Conservation (phyloP, 1,140 invertebrate species). For the Ceratosolen solmsi region DNA sequence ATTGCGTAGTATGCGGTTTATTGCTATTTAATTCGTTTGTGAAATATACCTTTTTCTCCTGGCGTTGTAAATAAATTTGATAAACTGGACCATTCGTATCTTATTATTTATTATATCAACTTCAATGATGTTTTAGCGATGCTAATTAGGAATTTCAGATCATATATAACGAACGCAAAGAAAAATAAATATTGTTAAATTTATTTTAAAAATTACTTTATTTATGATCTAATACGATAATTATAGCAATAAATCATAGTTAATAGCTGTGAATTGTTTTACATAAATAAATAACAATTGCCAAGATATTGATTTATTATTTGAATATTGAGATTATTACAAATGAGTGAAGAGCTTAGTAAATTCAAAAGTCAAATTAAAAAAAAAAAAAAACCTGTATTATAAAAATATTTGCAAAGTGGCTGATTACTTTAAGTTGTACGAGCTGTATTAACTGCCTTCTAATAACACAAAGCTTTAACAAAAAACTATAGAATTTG, state of each 20-base stretch:
- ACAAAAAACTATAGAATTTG: no score
- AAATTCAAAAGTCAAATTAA: no score
- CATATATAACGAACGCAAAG: not conserved
- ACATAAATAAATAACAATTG: not conserved
- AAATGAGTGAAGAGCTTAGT: no score
- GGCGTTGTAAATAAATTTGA: constrained; percentile 55
- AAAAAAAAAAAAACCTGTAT: no score
- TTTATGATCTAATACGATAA: not conserved
- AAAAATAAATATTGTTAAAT: not conserved
- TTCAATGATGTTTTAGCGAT: no score
- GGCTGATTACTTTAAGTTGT: no score
- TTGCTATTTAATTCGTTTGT: constrained; percentile 1
- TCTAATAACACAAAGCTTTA: no score
- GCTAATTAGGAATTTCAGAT: not conserved
- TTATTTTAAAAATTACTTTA: not conserved
- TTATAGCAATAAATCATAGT: not conserved
- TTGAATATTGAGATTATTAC: no score
- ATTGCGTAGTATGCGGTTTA: constrained; percentile 13
- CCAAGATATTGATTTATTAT: no score
- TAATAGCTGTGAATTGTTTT: not conserved
- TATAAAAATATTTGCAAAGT: no score
- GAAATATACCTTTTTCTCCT: constrained; percentile 27
- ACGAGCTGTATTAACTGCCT: no score
- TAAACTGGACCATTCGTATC: constrained; percentile 34
- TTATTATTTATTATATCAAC: not conserved